Conservation (phyloP, 2,888 invertebrate species). For the Scotopteryx bipunctaria region DNA sequence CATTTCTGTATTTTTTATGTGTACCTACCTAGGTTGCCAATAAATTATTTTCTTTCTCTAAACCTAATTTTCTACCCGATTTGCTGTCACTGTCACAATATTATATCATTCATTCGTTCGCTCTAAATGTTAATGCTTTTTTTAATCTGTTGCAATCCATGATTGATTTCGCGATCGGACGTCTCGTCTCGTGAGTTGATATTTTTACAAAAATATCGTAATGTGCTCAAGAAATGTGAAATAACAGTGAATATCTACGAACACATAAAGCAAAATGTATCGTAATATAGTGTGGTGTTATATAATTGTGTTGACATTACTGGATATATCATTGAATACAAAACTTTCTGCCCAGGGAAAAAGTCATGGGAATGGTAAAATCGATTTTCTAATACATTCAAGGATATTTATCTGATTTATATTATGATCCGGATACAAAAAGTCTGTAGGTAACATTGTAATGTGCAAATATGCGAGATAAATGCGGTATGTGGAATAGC, state of each 20-base stretch:
- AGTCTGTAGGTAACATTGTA: background rate
- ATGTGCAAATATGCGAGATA: background rate
- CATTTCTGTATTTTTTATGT: too few species aligned
- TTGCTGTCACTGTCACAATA: background rate
- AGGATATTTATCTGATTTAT: background rate
- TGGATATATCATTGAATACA: conserved; percentile 86
- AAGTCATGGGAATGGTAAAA: conserved; percentile 90
- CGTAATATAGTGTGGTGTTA: conserved; percentile 85
- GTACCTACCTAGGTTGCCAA: too few species aligned
- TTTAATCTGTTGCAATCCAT: conserved; percentile 17
- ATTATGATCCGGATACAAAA: background rate
- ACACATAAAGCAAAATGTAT: conserved; percentile 73
- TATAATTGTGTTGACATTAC: conserved; percentile 86
- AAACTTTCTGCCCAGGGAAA: conserved; percentile 88
- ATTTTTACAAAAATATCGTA: conserved; percentile 49
- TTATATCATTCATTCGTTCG: background rate
- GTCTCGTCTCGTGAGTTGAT: conserved; percentile 53
- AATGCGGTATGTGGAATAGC: conserved; percentile 36
- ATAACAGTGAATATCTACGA: conserved; percentile 54
- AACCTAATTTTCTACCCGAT: background rate
- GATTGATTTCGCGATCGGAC: conserved; percentile 52
- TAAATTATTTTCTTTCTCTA: too few species aligned
- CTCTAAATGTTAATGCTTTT: background rate
- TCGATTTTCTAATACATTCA: conserved; percentile 53
- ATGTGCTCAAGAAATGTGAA: conserved; percentile 70